Base-by-base conservation (phyloP, 2,797 vertebrate species). In the Uromys caudimaculatus region DNA sequence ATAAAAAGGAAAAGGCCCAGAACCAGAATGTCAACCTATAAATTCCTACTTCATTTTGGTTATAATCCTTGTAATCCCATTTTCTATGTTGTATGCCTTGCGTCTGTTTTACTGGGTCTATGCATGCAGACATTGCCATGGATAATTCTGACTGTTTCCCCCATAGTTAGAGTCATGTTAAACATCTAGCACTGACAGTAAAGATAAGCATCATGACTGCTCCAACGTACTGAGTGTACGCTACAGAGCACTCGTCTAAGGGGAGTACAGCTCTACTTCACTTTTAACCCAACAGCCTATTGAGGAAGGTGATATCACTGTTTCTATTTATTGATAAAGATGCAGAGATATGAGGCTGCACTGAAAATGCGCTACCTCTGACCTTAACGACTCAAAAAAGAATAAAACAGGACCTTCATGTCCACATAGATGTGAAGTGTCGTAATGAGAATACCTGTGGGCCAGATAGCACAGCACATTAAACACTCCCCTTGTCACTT, bases 241-340 rank as follows among this genome's bases (percentile, higher is more conserved):
- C 58, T 69, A 19, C 54, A 62, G 78, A 91, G 76, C 23, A 38
- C 50, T 29, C 19, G 47, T 54, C 56, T 78, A 73, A 86, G 7
- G 35, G 88, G 71, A 89, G 69, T 38, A 91, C 50, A 83, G 29
- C 77, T 76, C 75, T 47, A 56, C 32, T 75, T 73, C 78, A 92
- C 41, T 81, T 62, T 71, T 87, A 56, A 71, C 79, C 64, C 64
- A 83, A 79, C 5, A 47, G 58, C 62, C 35, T 29, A 56, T 56
- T 3, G 38, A 92, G 14, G 6, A 32, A 64, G 14, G 38, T 12
- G 17, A 10, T 84, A 24, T 50, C 50, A 35, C 32, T 38, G 11
- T 3, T 64, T 38, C 24, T 91, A 44, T 73, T n/a, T 81, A 52
- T 27, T 82, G 50, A 76, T 56, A 84, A 90, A 78, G 58, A 97